A percentile compares a stretch with the other conserved stretches of the same genome.
These are phyloP conservation scores for Subacronicta megacephala DNA, from an alignment of 2,888 invertebrate genomes.

Conservation along the genomic window DNA sequence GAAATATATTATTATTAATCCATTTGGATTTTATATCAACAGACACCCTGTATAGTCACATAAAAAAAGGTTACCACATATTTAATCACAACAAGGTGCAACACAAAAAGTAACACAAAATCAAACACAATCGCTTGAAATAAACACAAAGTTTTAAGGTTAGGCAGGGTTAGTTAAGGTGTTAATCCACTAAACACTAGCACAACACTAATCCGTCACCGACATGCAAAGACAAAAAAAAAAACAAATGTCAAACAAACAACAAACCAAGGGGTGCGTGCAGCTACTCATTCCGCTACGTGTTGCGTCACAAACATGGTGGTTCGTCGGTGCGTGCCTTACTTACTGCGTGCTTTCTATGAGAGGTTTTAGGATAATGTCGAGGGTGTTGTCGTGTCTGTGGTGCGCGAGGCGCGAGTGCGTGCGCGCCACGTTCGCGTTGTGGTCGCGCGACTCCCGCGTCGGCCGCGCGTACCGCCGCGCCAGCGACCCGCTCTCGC, in stretches of 20 bases:
- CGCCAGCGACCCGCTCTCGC: slow-evolving; percentile 87
- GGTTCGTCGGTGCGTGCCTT: slow-evolving; percentile 71
- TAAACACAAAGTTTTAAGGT: slow-evolving; percentile 58
- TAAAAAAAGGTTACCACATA: slow-evolving; percentile 39
- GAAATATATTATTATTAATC: not conserved
- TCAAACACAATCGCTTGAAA: slow-evolving; percentile 49
- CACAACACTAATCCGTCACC: slow-evolving; percentile 66
- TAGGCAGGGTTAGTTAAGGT: slow-evolving; percentile 75
- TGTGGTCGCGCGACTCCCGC: slow-evolving; percentile 77
- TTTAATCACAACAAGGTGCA: slow-evolving; percentile 60
- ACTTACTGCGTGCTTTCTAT: slow-evolving; percentile 90
- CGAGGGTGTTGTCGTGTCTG: slow-evolving; percentile 88
- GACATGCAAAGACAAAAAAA: slow-evolving; percentile 75
- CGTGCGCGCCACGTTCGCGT: slow-evolving; percentile 84
- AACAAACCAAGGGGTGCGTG: slow-evolving; percentile 81
- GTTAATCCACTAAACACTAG: slow-evolving; percentile 68
- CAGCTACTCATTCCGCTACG: slow-evolving; percentile 85
- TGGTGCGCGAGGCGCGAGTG: slow-evolving; percentile 77
- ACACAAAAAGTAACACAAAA: slow-evolving; percentile 53
- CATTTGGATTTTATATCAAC: slow-evolving; percentile 3
- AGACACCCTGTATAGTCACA: slow-evolving; percentile 28
- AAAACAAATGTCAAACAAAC: slow-evolving; percentile 63
- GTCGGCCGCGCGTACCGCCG: slow-evolving; percentile 82
- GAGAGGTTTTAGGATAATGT: slow-evolving; percentile 89
- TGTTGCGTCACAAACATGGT: slow-evolving; percentile 76